Evolutionary conservation across 2,113 vertebrate species (phyloP), one percentile per base, ranked within the genome.

Genomic region (Malaclemys terrapin): DNA sequence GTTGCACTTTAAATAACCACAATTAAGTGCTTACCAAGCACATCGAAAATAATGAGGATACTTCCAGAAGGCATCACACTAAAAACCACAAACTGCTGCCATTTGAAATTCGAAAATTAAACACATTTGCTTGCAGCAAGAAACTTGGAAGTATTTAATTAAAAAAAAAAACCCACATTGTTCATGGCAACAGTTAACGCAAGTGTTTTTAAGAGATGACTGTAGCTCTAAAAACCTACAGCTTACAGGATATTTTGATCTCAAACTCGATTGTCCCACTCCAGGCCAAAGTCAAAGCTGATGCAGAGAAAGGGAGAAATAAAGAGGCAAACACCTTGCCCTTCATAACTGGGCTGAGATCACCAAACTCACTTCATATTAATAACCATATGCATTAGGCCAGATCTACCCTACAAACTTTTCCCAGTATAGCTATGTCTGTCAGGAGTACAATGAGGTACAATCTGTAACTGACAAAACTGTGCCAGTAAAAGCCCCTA

Each of bases 1-100:
- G 42, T 47, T 72, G 35, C 75, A 47, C 42, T 78, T 78, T n/a
- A 88, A 82, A 85, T 20, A 72, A 72, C 9, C 1, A 14, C 24
- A 13, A 54, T 42, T 17, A 7, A 14, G 31, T n/a, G 76, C 1
- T 8, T 49, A 14, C 4, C 8, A 27, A 31, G 17, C 0, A 0
- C 0, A 0, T 19, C 16, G 9, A 29, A n/a, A 84, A 14, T 5
- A 38, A 25, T 0, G 3, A 54, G 29, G 35, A 47, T 0, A 0
- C 81, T 53, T 85, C 0, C 0, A 75, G 65, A 80, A 47, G 10
- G 1, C 10, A 57, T 7, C 13, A 75, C 38, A 12, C 25, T 2
- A 27, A 29, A 24, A 76, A 25, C 47, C 78, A 29, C 84, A 57
- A 83, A 90, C 76, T 0, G 0, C 56, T 2, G 8, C 31, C 52